Evolutionary conservation across 2,797 vertebrate genomes (phyloP).

Genomic region (Sitta carolinensis): DNA sequence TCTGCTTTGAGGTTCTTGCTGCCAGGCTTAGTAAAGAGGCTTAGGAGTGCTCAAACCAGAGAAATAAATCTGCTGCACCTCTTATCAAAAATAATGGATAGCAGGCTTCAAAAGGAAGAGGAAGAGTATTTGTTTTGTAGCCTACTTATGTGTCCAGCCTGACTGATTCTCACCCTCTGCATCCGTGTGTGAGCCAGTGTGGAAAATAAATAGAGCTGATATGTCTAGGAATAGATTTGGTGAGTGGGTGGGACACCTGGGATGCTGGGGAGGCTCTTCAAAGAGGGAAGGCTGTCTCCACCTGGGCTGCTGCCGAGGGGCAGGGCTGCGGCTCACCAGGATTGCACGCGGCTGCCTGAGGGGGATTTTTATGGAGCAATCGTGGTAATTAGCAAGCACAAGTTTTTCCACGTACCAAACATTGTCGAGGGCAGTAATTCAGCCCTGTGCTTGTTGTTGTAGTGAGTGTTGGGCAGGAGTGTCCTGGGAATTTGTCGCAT

Average conservation of each 20-base stretch:
- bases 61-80: slow-evolving; percentile 39
- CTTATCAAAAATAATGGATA: slow-evolving; percentile 39
- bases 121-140: slow-evolving; percentile 23
- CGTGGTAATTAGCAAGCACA: slow-evolving; percentile 28
- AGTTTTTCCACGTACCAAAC: slow-evolving; percentile 68
- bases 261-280: not conserved
- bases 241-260: slow-evolving; percentile 12
- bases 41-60: slow-evolving; percentile 25
- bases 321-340: not conserved
- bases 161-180: not conserved
- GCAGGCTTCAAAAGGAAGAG: slow-evolving; percentile 38
- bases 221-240: slow-evolving; percentile 54
- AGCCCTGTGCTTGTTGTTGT: slow-evolving; percentile 29
- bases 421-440: slow-evolving; percentile 57
- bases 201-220: slow-evolving; percentile 32
- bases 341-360: not conserved
- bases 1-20: slow-evolving; percentile 29
- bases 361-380: slow-evolving; percentile 48
- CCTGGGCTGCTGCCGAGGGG: not conserved
- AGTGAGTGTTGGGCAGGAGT: slow-evolving; percentile 56
- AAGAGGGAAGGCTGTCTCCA: not conserved
- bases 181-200: not conserved
- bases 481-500: slow-evolving; percentile 51
- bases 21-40: slow-evolving; percentile 51
- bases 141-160: not conserved